Evolutionary conservation across 1,140 invertebrate species (phyloP).

Genomic region (Orius insidiosus): DNA sequence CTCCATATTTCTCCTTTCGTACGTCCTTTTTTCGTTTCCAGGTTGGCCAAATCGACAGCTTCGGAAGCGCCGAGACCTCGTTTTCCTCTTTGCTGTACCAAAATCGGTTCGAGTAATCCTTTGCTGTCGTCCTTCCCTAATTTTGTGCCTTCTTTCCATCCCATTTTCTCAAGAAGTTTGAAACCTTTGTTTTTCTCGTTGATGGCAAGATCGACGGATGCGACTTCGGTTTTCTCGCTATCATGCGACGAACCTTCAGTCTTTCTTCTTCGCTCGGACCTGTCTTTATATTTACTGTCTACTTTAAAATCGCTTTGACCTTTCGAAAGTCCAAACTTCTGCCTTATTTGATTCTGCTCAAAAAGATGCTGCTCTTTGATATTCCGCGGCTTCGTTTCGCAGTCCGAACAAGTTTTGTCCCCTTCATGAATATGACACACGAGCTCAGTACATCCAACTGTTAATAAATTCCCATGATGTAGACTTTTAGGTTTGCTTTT

Average conservation of each 20-base stretch:
- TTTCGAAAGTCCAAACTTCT: constrained; percentile 63
- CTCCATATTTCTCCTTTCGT: background rate
- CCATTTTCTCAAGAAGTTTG: constrained; percentile 75
- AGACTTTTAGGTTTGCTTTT: constrained; percentile 42
- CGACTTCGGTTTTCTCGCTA: constrained; percentile 60
- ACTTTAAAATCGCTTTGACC: constrained; percentile 24
- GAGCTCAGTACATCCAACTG: constrained; percentile 51
- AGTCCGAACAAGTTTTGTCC: constrained; percentile 67
- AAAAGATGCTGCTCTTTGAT: constrained; percentile 5
- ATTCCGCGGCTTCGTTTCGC: constrained; percentile 43
- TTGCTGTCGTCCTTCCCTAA: constrained; percentile 50
- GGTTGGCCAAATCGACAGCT: background rate
- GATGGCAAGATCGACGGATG: constrained; percentile 42
- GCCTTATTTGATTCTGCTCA: constrained; percentile 23
- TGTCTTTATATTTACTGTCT: constrained; percentile 44
- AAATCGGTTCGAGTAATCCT: constrained; percentile 2
- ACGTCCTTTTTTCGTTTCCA: background rate
- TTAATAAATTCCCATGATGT: constrained; percentile 45
- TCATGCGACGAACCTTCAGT: constrained; percentile 65
- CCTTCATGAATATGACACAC: constrained; percentile 75
- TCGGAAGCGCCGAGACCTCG: background rate
- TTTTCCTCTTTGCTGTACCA: background rate
- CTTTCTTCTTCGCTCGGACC: constrained; percentile 53
- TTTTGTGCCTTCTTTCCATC: constrained; percentile 73
- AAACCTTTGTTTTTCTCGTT: constrained; percentile 34